These are phyloP conservation scores for Agelas oroides DNA, from an alignment of 37 sponge, comb jelly and placozoan species.

Conservation along the genomic window DNA sequence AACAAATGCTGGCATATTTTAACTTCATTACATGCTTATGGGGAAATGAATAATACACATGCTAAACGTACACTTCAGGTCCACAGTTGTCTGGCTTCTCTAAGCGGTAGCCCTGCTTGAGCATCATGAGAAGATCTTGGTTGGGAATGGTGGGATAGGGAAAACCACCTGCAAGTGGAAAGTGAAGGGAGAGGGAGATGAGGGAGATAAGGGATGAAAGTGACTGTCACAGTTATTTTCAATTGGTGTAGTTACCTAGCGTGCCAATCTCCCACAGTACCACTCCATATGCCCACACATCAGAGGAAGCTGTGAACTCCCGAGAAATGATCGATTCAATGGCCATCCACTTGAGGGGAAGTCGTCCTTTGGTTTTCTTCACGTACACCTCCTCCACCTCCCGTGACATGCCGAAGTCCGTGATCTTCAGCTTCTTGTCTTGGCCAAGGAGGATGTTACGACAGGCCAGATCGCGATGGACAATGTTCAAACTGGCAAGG, in stretches of 20 bases:
- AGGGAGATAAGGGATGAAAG: neutral
- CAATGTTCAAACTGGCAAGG: slow-evolving; percentile 70
- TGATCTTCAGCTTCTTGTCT: slow-evolving; percentile 77
- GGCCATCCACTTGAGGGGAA: slow-evolving; percentile 81
- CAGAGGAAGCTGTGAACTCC: slow-evolving; percentile 67
- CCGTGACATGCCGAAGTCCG: slow-evolving; percentile 85
- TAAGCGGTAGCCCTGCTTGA: slow-evolving; percentile 58
- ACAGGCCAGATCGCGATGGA: slow-evolving; percentile 83
- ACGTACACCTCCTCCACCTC: slow-evolving; percentile 72
- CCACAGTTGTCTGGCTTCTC: slow-evolving; percentile 77
- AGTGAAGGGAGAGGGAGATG: no score
- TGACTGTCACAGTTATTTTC: no score
- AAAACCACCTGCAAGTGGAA: slow-evolving; percentile 52
- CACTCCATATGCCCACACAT: slow-evolving; percentile 84
- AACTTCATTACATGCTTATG: no score
- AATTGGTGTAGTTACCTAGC: slow-evolving; percentile 62
- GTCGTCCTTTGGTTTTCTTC: slow-evolving; percentile 70
- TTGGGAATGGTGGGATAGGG: slow-evolving; percentile 72
- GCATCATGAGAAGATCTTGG: slow-evolving; percentile 54
- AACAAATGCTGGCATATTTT: no score
- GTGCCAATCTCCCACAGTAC: slow-evolving; percentile 78
- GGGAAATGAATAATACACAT: no score
- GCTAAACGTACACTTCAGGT: slow-evolving; percentile 64
- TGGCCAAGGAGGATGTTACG: slow-evolving; percentile 76
- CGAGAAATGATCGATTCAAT: slow-evolving; percentile 71